These are phyloP conservation scores for Theretra japonica DNA, from an alignment of 2,888 invertebrate species.

Conservation along the genomic window DNA sequence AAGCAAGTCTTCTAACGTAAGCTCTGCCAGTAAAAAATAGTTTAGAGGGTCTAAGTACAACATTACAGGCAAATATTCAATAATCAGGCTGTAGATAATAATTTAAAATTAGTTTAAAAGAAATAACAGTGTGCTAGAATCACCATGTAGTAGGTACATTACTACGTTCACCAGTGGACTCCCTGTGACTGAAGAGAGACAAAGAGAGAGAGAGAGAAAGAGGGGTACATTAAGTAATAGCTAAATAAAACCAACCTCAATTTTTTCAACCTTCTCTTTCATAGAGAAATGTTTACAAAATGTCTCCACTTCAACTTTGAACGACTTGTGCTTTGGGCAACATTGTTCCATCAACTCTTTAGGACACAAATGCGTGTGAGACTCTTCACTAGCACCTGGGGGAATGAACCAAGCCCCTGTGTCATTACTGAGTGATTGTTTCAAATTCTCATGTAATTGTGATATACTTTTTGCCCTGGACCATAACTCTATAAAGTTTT, in stretches of 20 bases:
- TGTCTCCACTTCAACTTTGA: constrained; percentile 94
- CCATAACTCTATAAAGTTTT: constrained; percentile 93
- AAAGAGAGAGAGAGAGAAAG: too few relatives aligned
- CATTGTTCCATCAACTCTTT: constrained; percentile 80
- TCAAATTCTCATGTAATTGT: constrained; percentile 87
- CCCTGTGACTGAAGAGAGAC: too few relatives aligned
- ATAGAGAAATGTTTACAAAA: constrained; percentile 94
- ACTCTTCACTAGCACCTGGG: constrained; percentile 39
- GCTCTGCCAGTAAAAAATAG: too few relatives aligned
- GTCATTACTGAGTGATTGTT: constrained; percentile 67
- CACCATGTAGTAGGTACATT: too few relatives aligned
- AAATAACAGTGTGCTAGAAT: too few relatives aligned
- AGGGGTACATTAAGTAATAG: too few relatives aligned
- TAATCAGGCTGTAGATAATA: too few relatives aligned
- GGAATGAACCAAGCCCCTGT: constrained; percentile 57
- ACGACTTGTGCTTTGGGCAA: constrained; percentile 85
- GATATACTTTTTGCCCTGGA: constrained; percentile 84
- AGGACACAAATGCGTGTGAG: constrained; percentile 73
- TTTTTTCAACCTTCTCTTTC: constrained; percentile 92
- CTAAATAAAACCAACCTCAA: constrained; percentile 87
- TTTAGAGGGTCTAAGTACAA: too few relatives aligned
- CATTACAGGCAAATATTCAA: too few relatives aligned
- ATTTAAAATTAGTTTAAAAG: too few relatives aligned
- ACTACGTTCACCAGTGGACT: too few relatives aligned
- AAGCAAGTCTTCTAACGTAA: background rate